Evolutionary conservation across 2,888 invertebrate genomes (phyloP), one percentile per base, ranked within the genome.

Genomic region (Ischnus inquisitorius): DNA sequence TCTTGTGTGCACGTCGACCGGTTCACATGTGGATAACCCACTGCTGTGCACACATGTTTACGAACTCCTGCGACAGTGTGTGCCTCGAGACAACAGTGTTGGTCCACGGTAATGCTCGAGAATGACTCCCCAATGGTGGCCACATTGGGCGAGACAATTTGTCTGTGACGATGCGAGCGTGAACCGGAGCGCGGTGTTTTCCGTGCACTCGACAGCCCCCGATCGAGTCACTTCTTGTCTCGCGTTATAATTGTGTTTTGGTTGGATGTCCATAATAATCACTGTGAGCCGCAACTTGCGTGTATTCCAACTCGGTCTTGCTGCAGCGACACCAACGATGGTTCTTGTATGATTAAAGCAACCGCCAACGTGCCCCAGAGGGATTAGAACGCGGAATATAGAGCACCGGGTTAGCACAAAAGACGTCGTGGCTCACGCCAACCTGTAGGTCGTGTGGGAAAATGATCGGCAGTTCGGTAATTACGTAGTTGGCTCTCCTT

Each of bases 391-490:
- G 65, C 16, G 6, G 54, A 19, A 51, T 51, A 22, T 14, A 14
- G 14, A 64, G 64, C 41, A 34, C 43, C 28, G 54, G 54, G 25
- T 34, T 22, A 54, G 64, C 51, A 57, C 71, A 83, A 84, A 89
- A 87, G 88, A 87, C 84, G 87, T 71, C 71, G 86, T 12, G 88
- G 43, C 88, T 90, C 89, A 90, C 88, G 90, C 89, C 90, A 90
- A 90, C 90, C 90, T 90, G 90, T 90, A 87, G 90, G 89, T 88
- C 86, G 82, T 19, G 4, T 57, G 77, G 84, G 14, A 14, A 60
- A 64, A 79, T 84, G 87, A 90, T 89, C 83, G 86, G 83, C 82
- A 82, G 85, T 88, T 89, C 85, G 82, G 85, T 86, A 87, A 89
- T 87, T 79, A 75, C 80, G 84, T 86, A 82, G 68, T 82, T 82